phyloP scores from a whole-genome alignment of 2,113 vertebrate species.

The Pseudorectes ferrugineus region DNA sequence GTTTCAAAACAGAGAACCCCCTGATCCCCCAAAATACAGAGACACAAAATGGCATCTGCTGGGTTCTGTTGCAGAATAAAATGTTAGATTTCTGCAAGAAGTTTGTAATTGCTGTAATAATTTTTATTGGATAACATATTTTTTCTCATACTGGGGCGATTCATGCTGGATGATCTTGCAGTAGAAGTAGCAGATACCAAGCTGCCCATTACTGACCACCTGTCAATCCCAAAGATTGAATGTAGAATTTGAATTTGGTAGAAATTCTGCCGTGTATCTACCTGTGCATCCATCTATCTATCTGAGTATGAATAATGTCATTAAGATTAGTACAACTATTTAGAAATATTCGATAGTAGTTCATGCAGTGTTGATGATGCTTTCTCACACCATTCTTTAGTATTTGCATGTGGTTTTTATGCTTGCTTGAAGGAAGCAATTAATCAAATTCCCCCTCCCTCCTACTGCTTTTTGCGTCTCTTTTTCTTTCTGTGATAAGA shows the following conservation, averaged over 20 bases:
- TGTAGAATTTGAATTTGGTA: neutral
- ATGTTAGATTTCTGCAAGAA: neutral
- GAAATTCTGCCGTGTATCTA: neutral
- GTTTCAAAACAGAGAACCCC: neutral
- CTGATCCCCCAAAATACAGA: neutral
- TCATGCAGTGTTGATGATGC: neutral
- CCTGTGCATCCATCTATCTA: neutral
- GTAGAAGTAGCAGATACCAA: neutral
- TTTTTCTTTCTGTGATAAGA: neutral
- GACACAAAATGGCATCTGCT: neutral
- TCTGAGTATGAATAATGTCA: neutral
- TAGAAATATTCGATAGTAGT: neutral
- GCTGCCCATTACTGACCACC: neutral
- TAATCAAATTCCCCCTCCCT: neutral
- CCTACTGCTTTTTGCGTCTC: neutral
- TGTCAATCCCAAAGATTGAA: neutral
- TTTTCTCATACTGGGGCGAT: neutral
- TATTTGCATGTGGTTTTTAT: neutral
- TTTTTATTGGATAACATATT: neutral
- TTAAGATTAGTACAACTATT: neutral
- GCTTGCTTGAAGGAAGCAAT: constrained; percentile 2
- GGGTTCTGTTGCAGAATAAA: neutral
- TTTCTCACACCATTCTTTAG: neutral
- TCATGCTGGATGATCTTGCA: neutral
- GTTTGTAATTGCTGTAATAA: neutral